Percentiles rank a stretch among this genome's conserved stretches.
phyloP scores from a whole-genome alignment of 2,113 vertebrate genomes.

The Daboia siamensis region DNA sequence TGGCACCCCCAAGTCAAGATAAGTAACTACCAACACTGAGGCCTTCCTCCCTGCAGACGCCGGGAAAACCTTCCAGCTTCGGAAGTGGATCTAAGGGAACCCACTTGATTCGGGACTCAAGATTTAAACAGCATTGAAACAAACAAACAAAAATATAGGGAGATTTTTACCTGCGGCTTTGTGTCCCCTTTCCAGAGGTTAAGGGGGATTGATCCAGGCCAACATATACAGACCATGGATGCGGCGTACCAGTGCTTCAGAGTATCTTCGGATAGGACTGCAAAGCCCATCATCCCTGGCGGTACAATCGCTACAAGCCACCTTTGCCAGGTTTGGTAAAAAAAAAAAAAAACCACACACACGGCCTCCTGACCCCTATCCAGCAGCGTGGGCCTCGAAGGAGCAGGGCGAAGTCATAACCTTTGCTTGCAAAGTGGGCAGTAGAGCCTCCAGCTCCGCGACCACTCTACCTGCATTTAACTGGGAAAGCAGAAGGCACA shows the following conservation, averaged over 20 bases:
- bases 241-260: not conserved
- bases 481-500: not conserved
- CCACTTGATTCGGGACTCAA: not conserved
- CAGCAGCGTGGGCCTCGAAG: not conserved
- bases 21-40: not conserved
- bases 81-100: not conserved
- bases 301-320: not conserved
- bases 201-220: not conserved
- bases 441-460: not conserved
- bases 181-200: not conserved
- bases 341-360: no score
- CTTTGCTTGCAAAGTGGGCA: not conserved
- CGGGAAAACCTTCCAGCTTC: not conserved
- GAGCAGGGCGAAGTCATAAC: not conserved
- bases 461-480: not conserved
- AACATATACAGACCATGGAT: no score
- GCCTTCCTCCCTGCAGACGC: accelerated
- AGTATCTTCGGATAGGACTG: not conserved
- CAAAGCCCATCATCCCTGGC: not conserved
- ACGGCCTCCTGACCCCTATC: not conserved
- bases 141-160: no score
- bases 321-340: not conserved
- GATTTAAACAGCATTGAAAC: not conserved
- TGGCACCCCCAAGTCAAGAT: slow-evolving; percentile 52
- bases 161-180: not conserved